Evolutionary conservation across 1,140 invertebrate species (phyloP), one percentile per base, ranked within the genome.

Genomic region (Oryzaephilus surinamensis): DNA sequence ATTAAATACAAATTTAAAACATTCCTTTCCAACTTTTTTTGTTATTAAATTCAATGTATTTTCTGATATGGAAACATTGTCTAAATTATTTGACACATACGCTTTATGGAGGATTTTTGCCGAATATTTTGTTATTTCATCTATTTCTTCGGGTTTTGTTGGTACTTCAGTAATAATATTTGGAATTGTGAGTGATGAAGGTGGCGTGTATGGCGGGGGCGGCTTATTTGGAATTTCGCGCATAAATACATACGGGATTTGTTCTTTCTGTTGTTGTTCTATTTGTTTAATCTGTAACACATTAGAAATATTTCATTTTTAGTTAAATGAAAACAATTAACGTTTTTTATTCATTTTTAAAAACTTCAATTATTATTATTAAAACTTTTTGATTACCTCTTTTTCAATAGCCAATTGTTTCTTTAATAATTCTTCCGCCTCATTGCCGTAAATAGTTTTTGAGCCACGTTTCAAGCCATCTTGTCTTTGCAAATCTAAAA

Each of bases 161-260:
- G 70, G 70, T 8, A n/a, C n/a, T n/a, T n/a, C n/a, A n/a, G n/a
- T n/a, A 71, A 55, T 4, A 71, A 61, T 0, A 42, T 43, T 6
- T 57, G 55, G 11, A 53, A 48, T 52, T 8, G 54, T 60, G 13
- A 61, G 55, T 7, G 11, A 32, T 15, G 37, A 61, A 1, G 72
- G 75, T 11, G 72, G 78, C 5, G 71, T 77, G 44, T 82, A 83
- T 0, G 79, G 79, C 0, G 79, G 79, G 5, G 79, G 79, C 6
- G 78, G 77, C 54, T 82, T 81, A 45, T 77, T 75, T n/a, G 77
- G 76, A 38, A 80, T 78, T 55, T 77, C 73, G 20, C 76, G 58
- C 7, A 78, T 63, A 38, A 72, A 77, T 23, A 66, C 50, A 37
- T 68, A 73, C 1, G 71, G 69, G 14, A 69, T 62, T 43, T 73